phyloP scores from a whole-genome alignment of 1,140 invertebrate species.

The Eupristina koningsbergeri region DNA sequence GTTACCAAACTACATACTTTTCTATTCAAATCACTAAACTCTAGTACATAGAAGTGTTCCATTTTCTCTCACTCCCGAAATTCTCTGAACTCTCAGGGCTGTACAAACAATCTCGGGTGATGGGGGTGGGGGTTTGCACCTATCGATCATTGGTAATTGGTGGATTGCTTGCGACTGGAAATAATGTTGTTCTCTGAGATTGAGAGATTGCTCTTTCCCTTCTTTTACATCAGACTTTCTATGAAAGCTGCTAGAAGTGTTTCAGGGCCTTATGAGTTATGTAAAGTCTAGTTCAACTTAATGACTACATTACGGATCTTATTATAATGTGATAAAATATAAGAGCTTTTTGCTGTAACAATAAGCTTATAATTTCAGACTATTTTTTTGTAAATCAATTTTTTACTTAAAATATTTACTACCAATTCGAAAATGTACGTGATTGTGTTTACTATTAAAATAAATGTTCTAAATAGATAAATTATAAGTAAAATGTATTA shows the following conservation, averaged over 20 bases:
- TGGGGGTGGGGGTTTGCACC: not conserved
- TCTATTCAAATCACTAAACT: conserved; percentile 10
- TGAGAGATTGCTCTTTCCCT: conserved; percentile 10
- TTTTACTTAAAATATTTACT: no score
- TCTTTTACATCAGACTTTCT: not conserved
- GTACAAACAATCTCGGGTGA: not conserved
- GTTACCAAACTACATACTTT: not conserved
- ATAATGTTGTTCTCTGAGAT: not conserved
- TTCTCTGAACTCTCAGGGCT: not conserved
- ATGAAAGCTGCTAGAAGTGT: not conserved
- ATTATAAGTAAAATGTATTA: no score
- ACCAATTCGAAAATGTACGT: no score
- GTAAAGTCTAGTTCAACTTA: not conserved
- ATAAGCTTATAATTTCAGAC: not conserved
- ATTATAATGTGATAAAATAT: conserved; percentile 23
- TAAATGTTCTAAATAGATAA: no score
- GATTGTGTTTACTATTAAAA: no score
- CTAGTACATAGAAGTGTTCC: not conserved
- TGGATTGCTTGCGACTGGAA: conserved; percentile 23
- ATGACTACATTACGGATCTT: conserved; percentile 21
- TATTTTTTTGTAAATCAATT: not conserved
- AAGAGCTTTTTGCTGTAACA: not conserved
- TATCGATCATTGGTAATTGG: conserved; percentile 36
- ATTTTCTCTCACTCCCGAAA: not conserved
- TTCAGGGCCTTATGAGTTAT: not conserved